phyloP scores from a whole-genome alignment of 2,797 vertebrate genomes.

The Bradypus variegatus region DNA sequence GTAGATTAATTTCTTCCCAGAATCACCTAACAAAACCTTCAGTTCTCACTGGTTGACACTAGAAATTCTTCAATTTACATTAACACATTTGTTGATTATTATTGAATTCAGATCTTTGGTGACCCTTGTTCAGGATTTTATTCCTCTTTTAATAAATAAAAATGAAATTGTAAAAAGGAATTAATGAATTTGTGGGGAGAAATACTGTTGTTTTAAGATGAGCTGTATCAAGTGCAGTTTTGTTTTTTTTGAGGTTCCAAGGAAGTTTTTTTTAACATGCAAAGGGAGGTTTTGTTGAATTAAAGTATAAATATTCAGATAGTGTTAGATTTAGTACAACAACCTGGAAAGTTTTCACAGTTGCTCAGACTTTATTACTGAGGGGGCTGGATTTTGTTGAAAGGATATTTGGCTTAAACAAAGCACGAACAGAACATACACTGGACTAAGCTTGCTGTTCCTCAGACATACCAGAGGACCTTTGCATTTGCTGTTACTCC shows the following conservation, averaged over 20 bases:
- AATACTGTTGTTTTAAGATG: neutral
- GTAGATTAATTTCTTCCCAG: neutral
- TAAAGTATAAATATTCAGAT: neutral
- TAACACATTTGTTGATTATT: neutral
- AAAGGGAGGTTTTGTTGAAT: neutral
- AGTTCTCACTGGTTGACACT: neutral
- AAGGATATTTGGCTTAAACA: neutral
- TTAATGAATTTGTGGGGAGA: neutral
- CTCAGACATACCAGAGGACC: neutral
- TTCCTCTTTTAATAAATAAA: neutral
- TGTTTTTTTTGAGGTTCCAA: neutral
- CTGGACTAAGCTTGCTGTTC: neutral
- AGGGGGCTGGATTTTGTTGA: neutral
- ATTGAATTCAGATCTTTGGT: neutral
- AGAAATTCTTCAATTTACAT: neutral
- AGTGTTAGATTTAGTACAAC: neutral
- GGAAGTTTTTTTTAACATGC: neutral
- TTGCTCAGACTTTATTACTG: neutral
- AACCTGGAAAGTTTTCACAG: neutral
- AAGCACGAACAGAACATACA: neutral
- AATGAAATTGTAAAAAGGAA: neutral
- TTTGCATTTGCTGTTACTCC: neutral
- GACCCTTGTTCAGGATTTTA: neutral
- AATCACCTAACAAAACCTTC: neutral
- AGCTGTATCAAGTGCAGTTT: neutral